Evolutionary conservation across 53 echinoderm and acorn worm genomes (phyloP), one percentile per base, ranked within the genome.

Genomic region (Luidia sarsii): DNA sequence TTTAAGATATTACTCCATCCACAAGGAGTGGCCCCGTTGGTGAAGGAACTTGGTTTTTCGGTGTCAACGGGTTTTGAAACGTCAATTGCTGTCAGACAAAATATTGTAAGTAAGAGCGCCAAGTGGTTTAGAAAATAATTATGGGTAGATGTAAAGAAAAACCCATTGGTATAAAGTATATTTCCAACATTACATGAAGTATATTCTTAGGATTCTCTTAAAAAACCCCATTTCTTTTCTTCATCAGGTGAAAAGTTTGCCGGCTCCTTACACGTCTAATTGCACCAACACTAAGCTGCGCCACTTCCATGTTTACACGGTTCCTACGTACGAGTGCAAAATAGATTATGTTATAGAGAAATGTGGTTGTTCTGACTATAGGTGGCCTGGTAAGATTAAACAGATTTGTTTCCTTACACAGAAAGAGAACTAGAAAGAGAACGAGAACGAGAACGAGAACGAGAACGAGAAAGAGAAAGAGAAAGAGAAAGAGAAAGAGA

Each of bases 281-380:
- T 90, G 90, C 36, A 79, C 90, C 1, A 62, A 80, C 46, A 23
- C 24, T 3, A 52, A 71, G 11, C 61, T 90, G 31, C 18, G 39
- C 21, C 81, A 86, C 38, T 70, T 71, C 8, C 9, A 30, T 2
- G 46, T 23, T 0, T 90, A 90, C 51, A 81, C 86, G 1, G 71
- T 70, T 2, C 71, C 86, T 16, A 23, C 57, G 8, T 71, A 33
- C 46, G 67, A 81, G 50, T 90, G 90, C 45, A 65, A 65, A n/a
- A 51, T 71, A 1, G 39, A 72, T 7, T 50, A 65, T 16, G 52
- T 90, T 3, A 34, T 62, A 33, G 38, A 68, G 0, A 39, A 27
- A 15, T 86, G 86, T 60, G 90, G 86, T 22, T 90, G 86, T 50
- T 82, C 86, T 14, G 80, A 86, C 46, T 86, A 82, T 64, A 82